Percentiles rank a stretch among this genome's conserved stretches.
Evolutionary conservation across 2,888 invertebrate species (phyloP).

Genomic region (Clunio marinus): DNA sequence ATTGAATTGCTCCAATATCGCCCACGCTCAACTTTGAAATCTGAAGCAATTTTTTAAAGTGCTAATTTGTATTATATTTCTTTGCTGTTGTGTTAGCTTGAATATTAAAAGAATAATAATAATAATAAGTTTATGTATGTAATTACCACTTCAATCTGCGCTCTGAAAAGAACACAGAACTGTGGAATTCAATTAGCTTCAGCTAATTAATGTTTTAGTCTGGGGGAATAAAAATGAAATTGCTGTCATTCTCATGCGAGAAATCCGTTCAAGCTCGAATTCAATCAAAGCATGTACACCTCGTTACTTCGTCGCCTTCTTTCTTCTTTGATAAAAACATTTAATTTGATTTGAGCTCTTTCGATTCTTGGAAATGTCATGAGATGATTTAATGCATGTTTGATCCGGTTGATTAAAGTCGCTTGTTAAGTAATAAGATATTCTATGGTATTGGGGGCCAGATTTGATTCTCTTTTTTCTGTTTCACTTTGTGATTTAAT

Average conservation of each 20-base stretch:
- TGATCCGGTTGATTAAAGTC: slow-evolving; percentile 11
- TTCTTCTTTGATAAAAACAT: neutral
- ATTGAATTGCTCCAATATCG: neutral
- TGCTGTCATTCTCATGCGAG: neutral
- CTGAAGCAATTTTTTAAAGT: slow-evolving; percentile 1
- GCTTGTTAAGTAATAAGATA: too few species aligned
- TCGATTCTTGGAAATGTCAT: slow-evolving; percentile 5
- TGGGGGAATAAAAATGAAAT: neutral
- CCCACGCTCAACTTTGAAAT: neutral
- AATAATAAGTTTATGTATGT: neutral
- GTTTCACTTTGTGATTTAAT: too few species aligned
- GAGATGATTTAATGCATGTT: neutral
- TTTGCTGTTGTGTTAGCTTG: neutral
- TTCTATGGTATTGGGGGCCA: too few species aligned
- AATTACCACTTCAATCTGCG: neutral
- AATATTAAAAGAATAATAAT: too few species aligned
- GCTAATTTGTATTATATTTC: neutral
- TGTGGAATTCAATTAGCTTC: slow-evolving; percentile 13
- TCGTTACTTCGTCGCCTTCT: neutral
- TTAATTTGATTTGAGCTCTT: neutral
- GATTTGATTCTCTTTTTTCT: too few species aligned
- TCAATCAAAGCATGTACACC: neutral
- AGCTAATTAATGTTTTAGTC: slow-evolving; percentile 24
- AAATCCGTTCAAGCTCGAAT: neutral
- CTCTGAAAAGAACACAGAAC: too few species aligned